phyloP scores from a whole-genome alignment of 2,888 invertebrate species.

The Iselma pallidipennis region DNA sequence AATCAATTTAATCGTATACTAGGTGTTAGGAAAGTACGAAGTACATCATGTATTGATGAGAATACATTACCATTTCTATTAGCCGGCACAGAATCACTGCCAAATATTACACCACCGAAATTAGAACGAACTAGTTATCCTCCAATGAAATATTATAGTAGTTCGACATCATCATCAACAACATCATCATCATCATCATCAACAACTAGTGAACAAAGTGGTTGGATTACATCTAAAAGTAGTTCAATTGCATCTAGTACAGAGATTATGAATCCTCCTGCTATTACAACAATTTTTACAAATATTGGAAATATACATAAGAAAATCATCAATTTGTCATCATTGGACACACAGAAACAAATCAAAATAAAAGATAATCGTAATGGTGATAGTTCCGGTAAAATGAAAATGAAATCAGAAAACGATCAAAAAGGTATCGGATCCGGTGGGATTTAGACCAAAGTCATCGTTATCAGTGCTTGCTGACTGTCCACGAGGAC shows the following conservation, averaged over 20 bases:
- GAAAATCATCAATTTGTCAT: constrained; percentile 34
- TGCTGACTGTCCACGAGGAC: too few relatives aligned
- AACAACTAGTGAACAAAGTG: constrained; percentile 79
- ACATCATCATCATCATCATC: constrained; percentile 70
- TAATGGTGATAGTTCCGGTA: constrained; percentile 33
- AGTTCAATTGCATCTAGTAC: constrained; percentile 64
- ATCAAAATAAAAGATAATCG: too few relatives aligned
- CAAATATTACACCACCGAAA: constrained; percentile 68
- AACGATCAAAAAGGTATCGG: neutral
- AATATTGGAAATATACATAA: constrained; percentile 40
- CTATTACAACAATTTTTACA: constrained; percentile 33
- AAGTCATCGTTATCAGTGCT: too few relatives aligned
- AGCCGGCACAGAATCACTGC: constrained; percentile 67
- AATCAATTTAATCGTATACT: constrained; percentile 29
- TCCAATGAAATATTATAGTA: constrained; percentile 39
- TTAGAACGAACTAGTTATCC: constrained; percentile 37
- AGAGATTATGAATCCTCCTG: constrained; percentile 38
- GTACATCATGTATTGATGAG: constrained; percentile 62
- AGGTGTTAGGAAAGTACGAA: constrained; percentile 62
- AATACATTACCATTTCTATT: constrained; percentile 57
- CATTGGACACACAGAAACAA: too few relatives aligned
- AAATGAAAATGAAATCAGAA: constrained; percentile 28
- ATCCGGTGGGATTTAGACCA: too few relatives aligned
- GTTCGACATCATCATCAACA: constrained; percentile 66
- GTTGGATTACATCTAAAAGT: constrained; percentile 82